Evolutionary conservation across 2,113 vertebrate genomes (phyloP), one percentile per base, ranked within the genome.

Genomic region (Catharus fuscescens): DNA sequence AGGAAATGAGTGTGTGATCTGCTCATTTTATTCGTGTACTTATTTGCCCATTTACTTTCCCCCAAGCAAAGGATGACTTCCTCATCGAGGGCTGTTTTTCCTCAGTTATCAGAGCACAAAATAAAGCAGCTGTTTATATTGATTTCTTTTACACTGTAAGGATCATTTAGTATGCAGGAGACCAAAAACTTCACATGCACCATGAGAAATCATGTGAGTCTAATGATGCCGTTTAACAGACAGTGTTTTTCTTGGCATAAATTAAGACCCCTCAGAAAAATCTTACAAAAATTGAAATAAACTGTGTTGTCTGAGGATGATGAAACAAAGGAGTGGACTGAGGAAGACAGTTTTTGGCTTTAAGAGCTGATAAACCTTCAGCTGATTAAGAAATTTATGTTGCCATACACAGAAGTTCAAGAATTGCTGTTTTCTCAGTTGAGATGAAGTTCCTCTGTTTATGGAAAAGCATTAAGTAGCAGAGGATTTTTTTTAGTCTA

Each of bases 161-260:
- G 94, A 81, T 88, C 83, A 90, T 97, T 97, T 95, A 64, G 80
- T 78, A 88, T 92, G 88, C 94, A 94, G 80, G 88, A 94, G 77
- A 60, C 72, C 42, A 81, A 57, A 66, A 64, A 71, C 78, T 92
- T 96, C 57, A 78, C 73, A 69, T 34, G 76, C 54, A 64, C 89
- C 66, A 38, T 45, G 89, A 95, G 91, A 91, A 93, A 83, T 90
- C 81, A 53, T 45, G 34, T 81, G 92, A 88, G 72, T 88, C 94
- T 96, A 94, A 96, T 91, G 90, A 90, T 90, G 94, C 96, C 92
- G 61, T 97, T 97, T 97, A 95, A 88, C 95, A 94, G 88, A 85
- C 67, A 59, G 32, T 66, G 73, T 90, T 81, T 91, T 96, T 96
- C 85, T 96, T 95, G 90, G 93, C 78, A 56, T 93, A 92, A 94